Percentiles rank a stretch among this genome's conserved stretches.
These are phyloP conservation scores for Cephus sareptanus DNA, from an alignment of 2,888 invertebrate genomes.

Conservation along the genomic window DNA sequence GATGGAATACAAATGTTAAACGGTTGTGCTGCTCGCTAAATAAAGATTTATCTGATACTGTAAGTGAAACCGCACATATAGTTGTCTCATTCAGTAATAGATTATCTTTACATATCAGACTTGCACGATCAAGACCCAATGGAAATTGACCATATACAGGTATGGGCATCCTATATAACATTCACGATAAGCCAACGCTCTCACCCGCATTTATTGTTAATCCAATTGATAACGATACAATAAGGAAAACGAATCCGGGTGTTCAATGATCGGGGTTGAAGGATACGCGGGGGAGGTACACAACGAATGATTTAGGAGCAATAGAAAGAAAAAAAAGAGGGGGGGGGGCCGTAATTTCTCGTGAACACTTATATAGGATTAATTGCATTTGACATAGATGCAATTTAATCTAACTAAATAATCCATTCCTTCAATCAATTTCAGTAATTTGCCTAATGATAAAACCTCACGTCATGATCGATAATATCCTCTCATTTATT, in stretches of 20 bases:
- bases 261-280: neutral
- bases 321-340: neutral
- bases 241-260: neutral
- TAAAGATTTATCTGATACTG: conserved; percentile 21
- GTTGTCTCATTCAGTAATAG: conserved; percentile 2
- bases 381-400: neutral
- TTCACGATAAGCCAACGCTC: conserved; percentile 1
- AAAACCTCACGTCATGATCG: neutral
- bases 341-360: neutral
- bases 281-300: neutral
- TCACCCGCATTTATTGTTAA: neutral
- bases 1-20: conserved; percentile 41
- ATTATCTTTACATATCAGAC: conserved; percentile 7
- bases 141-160: neutral
- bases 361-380: neutral
- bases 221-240: neutral
- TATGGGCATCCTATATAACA: neutral
- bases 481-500: neutral
- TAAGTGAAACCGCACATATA: conserved; percentile 14
- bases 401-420: neutral
- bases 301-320: neutral
- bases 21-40: conserved; percentile 30
- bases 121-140: conserved; percentile 4
- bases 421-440: neutral
- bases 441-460: neutral